Base-by-base conservation (phyloP, 64 coral and sea anemone genomes). In the Exaiptasia diaphana region DNA sequence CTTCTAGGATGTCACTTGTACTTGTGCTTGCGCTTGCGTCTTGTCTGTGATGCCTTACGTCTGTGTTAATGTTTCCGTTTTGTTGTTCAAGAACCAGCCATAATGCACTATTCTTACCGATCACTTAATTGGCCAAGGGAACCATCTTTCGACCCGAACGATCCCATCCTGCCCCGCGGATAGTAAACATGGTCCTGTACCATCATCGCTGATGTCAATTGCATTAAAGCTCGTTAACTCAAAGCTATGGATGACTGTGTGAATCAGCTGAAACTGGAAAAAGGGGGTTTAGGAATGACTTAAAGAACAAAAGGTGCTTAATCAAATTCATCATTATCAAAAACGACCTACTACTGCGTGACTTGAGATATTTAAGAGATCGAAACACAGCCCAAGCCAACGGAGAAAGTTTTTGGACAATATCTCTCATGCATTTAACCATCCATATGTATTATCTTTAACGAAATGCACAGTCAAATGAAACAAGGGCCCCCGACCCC, bases 121-220 rank as follows among this genome's bases (percentile, higher is more conserved):
- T n/a, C n/a, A n/a, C n/a, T n/a, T n/a, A n/a, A n/a, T n/a, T n/a
- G n/a, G n/a, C n/a, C n/a, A n/a, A 52, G 84, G 84, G 28, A 87
- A 87, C 84, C 84, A 87, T 37, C 84, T 50, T 68, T 78, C 27
- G 17, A 87, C 63, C 29, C 34, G 70, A 48, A 54, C 35, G 3
- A 78, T 77, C 20, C 84, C 84, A 68, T 87, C 73, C 18, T 87
- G 58, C 9, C 84, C 84, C 55, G 42, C 84, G 46, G 73, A 50
- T 0, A 56, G 35, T 24, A 87, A 34, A 35, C 15, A 44, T 21
- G 84, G 74, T 38, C 84, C 84, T 69, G 38, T 29, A 0, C 84
- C 84, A 48, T 87, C 84, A 38, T 87, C 84, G 23, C 48, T 61
- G 31, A 87, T 21, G 24, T 29, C 60, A 70, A 87, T 45, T 26